Percentiles rank a stretch among this genome's conserved stretches.
These are phyloP conservation scores for Pseudochirops cupreus DNA, from an alignment of 2,797 vertebrate species.

Conservation along the genomic window DNA sequence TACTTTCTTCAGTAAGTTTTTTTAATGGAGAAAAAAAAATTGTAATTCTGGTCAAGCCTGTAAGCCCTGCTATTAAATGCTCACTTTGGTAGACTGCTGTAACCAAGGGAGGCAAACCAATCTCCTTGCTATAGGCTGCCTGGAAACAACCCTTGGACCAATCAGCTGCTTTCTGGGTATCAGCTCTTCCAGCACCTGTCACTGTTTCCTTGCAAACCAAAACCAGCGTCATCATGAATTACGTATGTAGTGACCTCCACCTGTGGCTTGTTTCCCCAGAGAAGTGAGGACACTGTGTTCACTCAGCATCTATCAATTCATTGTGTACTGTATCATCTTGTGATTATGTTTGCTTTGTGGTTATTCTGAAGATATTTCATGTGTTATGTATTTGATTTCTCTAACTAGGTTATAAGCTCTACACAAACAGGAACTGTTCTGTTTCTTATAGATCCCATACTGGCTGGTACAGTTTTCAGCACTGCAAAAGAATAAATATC, in stretches of 20 bases:
- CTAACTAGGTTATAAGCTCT: conserved; percentile 2
- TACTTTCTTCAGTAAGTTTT: conserved; percentile 66
- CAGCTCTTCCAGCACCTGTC: conserved; percentile 61
- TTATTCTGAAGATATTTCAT: conserved; percentile 45
- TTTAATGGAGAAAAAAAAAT: conserved; percentile 48
- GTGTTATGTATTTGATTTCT: conserved; percentile 22
- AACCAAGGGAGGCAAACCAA: conserved; percentile 73
- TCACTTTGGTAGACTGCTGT: conserved; percentile 58
- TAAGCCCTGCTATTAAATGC: conserved; percentile 56
- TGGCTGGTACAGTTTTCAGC: conserved; percentile 22
- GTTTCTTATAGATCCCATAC: conserved; percentile 38
- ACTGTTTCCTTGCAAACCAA: conserved; percentile 64
- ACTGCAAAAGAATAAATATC: background rate
- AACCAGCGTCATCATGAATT: conserved; percentile 63
- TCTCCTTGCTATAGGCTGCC: conserved; percentile 53
- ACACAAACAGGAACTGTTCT: conserved; percentile 10
- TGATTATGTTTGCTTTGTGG: conserved; percentile 27
- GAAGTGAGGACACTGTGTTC: conserved; percentile 1
- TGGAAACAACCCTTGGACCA: conserved; percentile 65
- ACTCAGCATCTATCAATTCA: conserved; percentile 31
- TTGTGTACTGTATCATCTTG: conserved; percentile 40
- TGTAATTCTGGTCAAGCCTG: conserved; percentile 60
- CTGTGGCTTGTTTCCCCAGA: conserved; percentile 16
- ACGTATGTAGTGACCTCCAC: conserved; percentile 22
- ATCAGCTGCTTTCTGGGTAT: conserved; percentile 50